Percentiles rank a stretch among this genome's conserved stretches.
Conservation (phyloP, 1,140 invertebrate genomes). For the Drosophila orena region DNA sequence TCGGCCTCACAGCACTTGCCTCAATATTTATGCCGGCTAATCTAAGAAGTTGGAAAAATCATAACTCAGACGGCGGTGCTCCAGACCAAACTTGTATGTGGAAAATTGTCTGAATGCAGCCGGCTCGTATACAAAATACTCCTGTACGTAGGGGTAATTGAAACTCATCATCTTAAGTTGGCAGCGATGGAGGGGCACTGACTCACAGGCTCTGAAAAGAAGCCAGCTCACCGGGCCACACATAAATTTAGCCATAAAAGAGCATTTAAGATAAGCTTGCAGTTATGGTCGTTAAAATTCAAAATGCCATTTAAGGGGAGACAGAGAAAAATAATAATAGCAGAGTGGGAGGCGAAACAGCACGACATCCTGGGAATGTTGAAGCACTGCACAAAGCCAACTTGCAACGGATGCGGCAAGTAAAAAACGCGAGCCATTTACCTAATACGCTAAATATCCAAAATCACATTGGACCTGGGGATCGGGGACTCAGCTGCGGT, state of each 20-base stretch:
- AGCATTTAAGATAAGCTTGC: conserved; percentile 83
- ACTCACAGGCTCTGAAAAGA: conserved; percentile 3
- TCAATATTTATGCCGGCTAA: conserved; percentile 37
- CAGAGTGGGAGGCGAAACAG: conserved; percentile 25
- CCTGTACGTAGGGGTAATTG: conserved; percentile 58
- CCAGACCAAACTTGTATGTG: conserved; percentile 5
- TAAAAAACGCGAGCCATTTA: conserved; percentile 78
- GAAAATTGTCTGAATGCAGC: conserved; percentile 27
- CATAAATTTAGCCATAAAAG: conserved; percentile 81
- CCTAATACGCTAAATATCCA: conserved; percentile 83
- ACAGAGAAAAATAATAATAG: conserved; percentile 33
- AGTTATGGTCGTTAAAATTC: conserved; percentile 84
- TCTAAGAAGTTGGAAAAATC: conserved; percentile 11
- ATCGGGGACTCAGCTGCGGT: conserved; percentile 9
- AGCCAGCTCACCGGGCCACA: conserved; percentile 39
- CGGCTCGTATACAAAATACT: neutral
- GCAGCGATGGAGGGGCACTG: conserved; percentile 1
- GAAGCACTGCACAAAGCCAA: conserved; percentile 29
- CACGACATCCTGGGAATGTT: conserved; percentile 27
- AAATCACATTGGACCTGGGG: conserved; percentile 69
- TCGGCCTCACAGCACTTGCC: conserved; percentile 44
- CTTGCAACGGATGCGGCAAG: conserved; percentile 77
- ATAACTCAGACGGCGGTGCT: conserved; percentile 19
- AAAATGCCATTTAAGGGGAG: conserved; percentile 73
- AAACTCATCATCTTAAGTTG: conserved; percentile 63